Percentiles rank a stretch among this genome's conserved stretches.
phyloP scores from a whole-genome alignment of 2,113 vertebrate species.

The Sminthopsis crassicaudata region DNA sequence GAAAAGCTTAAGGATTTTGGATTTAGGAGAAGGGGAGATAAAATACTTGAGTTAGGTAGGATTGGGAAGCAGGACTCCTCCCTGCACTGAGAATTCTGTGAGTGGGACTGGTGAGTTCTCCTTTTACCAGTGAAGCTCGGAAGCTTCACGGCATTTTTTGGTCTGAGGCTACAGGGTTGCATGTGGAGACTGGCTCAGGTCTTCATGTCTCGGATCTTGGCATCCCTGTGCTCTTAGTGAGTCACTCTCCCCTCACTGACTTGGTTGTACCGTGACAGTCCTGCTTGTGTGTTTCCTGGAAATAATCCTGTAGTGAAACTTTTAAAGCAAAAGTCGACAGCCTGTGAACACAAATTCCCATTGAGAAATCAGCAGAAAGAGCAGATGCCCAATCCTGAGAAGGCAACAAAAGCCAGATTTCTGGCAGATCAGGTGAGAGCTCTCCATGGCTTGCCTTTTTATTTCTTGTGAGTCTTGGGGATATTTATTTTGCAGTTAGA shows the following conservation, averaged over 20 bases:
- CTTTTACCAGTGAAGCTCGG: background rate
- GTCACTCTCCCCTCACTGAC: background rate
- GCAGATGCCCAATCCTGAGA: background rate
- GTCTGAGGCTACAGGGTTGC: background rate
- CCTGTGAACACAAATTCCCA: conserved; percentile 8
- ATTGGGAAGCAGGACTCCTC: background rate
- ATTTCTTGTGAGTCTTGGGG: background rate
- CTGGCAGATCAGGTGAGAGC: background rate
- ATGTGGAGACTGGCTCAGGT: background rate
- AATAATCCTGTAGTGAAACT: background rate
- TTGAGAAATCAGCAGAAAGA: background rate
- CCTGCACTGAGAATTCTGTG: background rate
- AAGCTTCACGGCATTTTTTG: background rate
- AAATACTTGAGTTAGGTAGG: background rate
- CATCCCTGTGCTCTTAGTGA: background rate
- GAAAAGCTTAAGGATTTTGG: background rate
- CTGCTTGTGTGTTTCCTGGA: background rate
- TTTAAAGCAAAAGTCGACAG: background rate
- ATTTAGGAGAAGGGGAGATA: background rate
- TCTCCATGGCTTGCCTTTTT: background rate
- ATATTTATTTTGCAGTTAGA: background rate
- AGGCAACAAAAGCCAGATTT: background rate
- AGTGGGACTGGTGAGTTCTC: background rate
- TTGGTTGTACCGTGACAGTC: background rate
- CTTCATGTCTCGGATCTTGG: background rate